Conservation (phyloP, 1,140 invertebrate genomes). For the Telenomus remus region DNA sequence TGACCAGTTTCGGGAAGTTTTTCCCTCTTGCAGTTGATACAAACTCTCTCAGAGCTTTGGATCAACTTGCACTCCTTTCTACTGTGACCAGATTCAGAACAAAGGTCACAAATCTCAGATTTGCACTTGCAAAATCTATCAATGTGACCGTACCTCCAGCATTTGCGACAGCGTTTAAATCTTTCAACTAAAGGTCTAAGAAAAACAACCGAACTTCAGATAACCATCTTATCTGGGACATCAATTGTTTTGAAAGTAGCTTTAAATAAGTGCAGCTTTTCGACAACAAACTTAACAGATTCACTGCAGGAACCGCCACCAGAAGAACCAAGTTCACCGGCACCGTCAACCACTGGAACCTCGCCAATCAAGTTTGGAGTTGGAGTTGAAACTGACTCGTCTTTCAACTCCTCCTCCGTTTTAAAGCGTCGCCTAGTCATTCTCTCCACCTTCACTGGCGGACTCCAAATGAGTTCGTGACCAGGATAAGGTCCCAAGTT, state of each 20-base stretch:
- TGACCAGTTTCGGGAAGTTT: not conserved
- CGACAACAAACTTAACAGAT: too few species aligned
- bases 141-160: not conserved
- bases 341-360: too few species aligned
- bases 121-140: not conserved
- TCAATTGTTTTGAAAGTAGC: not conserved
- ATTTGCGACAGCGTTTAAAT: not conserved
- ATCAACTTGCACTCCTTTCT: not conserved
- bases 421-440: too few species aligned
- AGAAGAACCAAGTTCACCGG: too few species aligned
- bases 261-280: slow-evolving; percentile 1
- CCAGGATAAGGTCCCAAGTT: not conserved
- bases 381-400: too few species aligned
- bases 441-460: not conserved
- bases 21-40: not conserved
- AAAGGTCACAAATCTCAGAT: not conserved
- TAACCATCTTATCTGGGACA: too few species aligned
- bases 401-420: too few species aligned
- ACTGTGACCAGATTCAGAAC: not conserved
- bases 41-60: not conserved
- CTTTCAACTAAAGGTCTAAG: not conserved
- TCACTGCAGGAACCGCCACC: too few species aligned
- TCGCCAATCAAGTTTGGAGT: too few species aligned
- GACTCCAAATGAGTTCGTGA: not conserved
- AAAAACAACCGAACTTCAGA: too few species aligned